These are phyloP conservation scores for Microcebus jonahi DNA, from an alignment of 2,113 vertebrate genomes.

Conservation along the genomic window DNA sequence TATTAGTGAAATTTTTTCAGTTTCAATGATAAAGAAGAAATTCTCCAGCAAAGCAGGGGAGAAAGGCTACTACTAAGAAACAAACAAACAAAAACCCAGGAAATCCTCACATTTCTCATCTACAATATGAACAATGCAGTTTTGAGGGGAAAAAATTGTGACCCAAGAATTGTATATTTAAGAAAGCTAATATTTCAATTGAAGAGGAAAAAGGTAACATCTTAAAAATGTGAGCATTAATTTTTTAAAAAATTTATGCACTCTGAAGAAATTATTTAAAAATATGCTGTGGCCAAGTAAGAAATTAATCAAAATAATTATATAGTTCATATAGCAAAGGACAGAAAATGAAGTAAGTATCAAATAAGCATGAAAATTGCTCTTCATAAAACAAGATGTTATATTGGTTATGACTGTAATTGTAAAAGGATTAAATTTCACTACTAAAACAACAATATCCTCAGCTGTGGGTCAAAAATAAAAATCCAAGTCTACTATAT, in stretches of 20 bases:
- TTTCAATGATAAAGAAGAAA: constrained; percentile 15
- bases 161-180: background rate
- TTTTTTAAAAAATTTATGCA: background rate
- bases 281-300: background rate
- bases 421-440: background rate
- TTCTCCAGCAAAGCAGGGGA: background rate
- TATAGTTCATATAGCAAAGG: background rate
- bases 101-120: background rate
- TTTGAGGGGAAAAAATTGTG: background rate
- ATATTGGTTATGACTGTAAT: background rate
- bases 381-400: background rate
- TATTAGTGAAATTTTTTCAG: background rate
- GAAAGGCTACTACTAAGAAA: background rate
- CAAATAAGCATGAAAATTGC: background rate
- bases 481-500: background rate
- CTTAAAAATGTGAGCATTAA: background rate
- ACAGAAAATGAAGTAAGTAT: background rate
- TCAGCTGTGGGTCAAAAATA: background rate
- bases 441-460: background rate
- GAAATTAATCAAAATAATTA: background rate
- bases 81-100: background rate
- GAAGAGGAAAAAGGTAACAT: background rate
- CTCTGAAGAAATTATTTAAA: background rate
- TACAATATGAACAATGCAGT: background rate
- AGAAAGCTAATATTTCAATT: background rate